phyloP scores from a whole-genome alignment of 35 echinoderm and acorn worm species.

The Patiria miniata region DNA sequence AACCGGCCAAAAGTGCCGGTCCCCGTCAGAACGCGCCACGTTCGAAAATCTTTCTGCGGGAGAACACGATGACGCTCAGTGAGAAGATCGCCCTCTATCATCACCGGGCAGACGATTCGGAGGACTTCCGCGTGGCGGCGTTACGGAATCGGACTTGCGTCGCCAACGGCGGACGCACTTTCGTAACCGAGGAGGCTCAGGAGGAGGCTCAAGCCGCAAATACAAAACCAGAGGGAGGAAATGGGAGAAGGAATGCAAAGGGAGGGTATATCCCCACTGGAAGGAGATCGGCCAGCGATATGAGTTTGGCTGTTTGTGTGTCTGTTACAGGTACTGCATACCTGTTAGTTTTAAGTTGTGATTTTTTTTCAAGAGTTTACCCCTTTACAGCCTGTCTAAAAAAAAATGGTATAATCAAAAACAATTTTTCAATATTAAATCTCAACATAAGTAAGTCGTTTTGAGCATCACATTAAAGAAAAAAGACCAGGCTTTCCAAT shows the following conservation, averaged over 20 bases:
- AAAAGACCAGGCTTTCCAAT: too few relatives aligned
- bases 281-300: background rate
- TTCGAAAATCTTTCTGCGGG: background rate
- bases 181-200: background rate
- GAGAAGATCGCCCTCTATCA: background rate
- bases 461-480: too few relatives aligned
- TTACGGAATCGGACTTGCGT: background rate
- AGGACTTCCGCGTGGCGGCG: background rate
- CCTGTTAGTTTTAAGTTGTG: too few relatives aligned
- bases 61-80: background rate
- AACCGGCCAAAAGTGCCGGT: background rate
- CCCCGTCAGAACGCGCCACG: background rate
- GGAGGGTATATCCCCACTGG: background rate
- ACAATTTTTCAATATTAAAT: too few relatives aligned
- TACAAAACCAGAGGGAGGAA: background rate
- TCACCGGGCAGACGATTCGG: background rate
- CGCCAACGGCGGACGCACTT: background rate
- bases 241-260: background rate
- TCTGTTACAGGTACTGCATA: background rate
- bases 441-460: too few relatives aligned
- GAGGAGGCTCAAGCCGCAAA: background rate
- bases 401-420: too few relatives aligned
- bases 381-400: too few relatives aligned
- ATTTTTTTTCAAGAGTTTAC: too few relatives aligned
- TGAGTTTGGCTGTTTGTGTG: slow-evolving; percentile 19